phyloP scores from a whole-genome alignment of 2,113 vertebrate species.

The Chunga burmeisteri region DNA sequence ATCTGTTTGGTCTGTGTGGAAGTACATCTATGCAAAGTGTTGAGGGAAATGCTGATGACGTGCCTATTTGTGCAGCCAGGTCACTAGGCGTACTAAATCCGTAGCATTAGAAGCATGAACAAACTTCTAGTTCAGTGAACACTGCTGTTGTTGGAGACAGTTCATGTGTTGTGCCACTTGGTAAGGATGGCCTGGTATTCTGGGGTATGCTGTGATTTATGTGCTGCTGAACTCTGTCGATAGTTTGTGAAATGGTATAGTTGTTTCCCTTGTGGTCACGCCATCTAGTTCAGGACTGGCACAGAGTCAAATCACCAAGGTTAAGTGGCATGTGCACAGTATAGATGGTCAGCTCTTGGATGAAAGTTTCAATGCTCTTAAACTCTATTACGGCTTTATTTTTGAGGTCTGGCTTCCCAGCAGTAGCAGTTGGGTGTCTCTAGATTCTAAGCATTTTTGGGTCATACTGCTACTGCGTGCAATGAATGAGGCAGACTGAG shows the following conservation, averaged over 20 bases:
- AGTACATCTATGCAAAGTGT: not conserved
- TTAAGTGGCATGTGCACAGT: not conserved
- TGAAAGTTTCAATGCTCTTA: not conserved
- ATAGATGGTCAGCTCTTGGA: not conserved
- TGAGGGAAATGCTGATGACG: not conserved
- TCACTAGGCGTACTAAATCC: not conserved
- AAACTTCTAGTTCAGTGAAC: not conserved
- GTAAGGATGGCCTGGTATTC: not conserved
- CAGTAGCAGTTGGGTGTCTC: not conserved
- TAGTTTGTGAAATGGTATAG: not conserved
- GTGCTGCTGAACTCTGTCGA: not conserved
- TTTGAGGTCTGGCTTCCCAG: not conserved
- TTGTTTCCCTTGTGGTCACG: not conserved
- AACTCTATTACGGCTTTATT: not conserved
- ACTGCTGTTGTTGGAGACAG: not conserved
- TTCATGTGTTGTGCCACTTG: not conserved
- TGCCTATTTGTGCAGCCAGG: not conserved
- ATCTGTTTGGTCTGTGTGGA: not conserved
- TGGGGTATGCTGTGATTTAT: not conserved
- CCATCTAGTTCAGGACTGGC: not conserved
- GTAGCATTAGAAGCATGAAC: not conserved
- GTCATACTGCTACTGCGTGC: not conserved
- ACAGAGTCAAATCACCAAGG: not conserved
- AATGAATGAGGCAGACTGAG: not conserved
- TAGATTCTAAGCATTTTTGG: not conserved